Conservation (phyloP, 2,113 vertebrate species). For the Eulacestoma nigropectus region DNA sequence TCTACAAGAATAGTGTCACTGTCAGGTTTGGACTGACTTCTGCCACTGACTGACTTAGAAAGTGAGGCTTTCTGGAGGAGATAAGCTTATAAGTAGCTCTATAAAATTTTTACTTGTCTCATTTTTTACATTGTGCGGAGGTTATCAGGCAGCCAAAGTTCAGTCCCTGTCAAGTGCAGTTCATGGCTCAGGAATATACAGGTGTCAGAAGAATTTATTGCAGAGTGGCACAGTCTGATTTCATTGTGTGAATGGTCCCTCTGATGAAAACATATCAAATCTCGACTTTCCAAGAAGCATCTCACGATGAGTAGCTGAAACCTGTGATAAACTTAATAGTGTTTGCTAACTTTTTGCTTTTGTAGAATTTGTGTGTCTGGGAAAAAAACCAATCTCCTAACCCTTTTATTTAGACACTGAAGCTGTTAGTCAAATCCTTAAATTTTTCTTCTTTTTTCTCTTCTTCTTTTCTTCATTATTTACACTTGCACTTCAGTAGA, state of each 20-base stretch:
- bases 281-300: background rate
- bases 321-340: background rate
- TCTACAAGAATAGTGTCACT: background rate
- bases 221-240: background rate
- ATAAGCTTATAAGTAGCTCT: constrained; percentile 40
- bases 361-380: background rate
- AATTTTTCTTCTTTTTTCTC: background rate
- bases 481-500: background rate
- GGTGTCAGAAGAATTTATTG: background rate
- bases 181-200: background rate
- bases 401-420: background rate
- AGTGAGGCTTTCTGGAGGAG: background rate
- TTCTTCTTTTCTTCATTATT: background rate
- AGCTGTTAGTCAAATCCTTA: background rate
- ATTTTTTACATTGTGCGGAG: background rate
- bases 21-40: constrained; percentile 40
- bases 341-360: background rate
- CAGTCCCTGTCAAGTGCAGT: background rate
- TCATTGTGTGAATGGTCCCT: background rate
- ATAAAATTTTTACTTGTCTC: constrained; percentile 17
- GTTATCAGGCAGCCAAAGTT: constrained; percentile 46
- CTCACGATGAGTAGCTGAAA: background rate
- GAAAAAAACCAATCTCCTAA: background rate
- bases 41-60: constrained; percentile 37
- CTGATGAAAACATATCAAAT: background rate